Evolutionary conservation across 1,140 invertebrate species (phyloP).

Genomic region (Papilio polytes): DNA sequence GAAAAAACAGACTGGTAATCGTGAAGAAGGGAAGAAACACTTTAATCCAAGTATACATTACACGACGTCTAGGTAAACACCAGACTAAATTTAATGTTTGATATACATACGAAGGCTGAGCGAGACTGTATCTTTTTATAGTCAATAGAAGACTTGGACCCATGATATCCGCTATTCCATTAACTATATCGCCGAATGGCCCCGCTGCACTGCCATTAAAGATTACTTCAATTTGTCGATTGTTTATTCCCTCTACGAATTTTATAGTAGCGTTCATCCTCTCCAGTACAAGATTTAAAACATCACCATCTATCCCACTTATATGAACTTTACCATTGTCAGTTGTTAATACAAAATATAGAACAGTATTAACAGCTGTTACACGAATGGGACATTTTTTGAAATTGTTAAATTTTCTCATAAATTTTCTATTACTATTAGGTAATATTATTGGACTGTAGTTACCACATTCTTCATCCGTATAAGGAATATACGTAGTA

Average conservation of each 20-base stretch:
- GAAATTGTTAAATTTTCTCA: conserved; percentile 62
- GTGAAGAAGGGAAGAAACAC: conserved; percentile 58
- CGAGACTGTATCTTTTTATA: conserved; percentile 44
- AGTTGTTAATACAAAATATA: conserved; percentile 49
- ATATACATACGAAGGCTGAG: conserved; percentile 52
- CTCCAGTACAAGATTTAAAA: conserved; percentile 50
- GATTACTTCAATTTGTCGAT: conserved; percentile 38
- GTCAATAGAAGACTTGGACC: conserved; percentile 50
- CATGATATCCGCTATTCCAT: conserved; percentile 56
- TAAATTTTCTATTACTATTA: conserved; percentile 48
- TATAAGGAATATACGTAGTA: conserved; percentile 59
- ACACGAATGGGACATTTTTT: conserved; percentile 58
- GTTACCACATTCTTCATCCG: conserved; percentile 53
- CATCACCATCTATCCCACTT: conserved; percentile 56
- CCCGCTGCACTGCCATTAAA: conserved; percentile 47
- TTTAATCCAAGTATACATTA: conserved; percentile 62
- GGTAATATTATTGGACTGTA: conserved; percentile 47
- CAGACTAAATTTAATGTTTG: conserved; percentile 54
- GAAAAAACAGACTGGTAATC: conserved; percentile 49
- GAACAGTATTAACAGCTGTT: conserved; percentile 45
- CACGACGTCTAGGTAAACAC: conserved; percentile 56
- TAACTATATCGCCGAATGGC: conserved; percentile 49
- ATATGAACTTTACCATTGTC: conserved; percentile 46
- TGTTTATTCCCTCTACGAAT: conserved; percentile 43
- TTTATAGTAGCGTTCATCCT: conserved; percentile 56